Percentiles rank a stretch among this genome's conserved stretches.
Conservation (phyloP, 2,113 vertebrate genomes). For the Ailurus styani region DNA sequence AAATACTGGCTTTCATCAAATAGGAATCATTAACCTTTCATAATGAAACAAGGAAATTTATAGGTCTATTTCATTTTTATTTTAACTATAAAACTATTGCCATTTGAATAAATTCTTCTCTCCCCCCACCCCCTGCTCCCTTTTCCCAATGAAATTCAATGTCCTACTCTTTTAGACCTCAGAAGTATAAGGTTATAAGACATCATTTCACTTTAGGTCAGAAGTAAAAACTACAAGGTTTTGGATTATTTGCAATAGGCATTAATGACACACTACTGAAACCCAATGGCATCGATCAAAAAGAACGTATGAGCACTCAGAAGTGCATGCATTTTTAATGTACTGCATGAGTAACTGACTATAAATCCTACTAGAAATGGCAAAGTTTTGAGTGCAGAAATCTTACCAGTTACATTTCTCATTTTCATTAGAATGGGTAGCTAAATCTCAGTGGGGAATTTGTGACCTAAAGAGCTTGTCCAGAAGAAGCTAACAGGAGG, state of each 20-base stretch:
- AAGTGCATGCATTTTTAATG: constrained; percentile 35
- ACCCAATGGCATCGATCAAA: constrained; percentile 25
- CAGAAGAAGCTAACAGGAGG: not conserved
- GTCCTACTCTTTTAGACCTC: not conserved
- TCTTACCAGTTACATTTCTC: not conserved
- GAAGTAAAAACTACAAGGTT: not conserved
- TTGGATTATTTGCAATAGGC: constrained; percentile 5
- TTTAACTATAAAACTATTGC: not conserved
- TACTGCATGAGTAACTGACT: constrained; percentile 11
- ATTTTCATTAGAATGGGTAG: not conserved
- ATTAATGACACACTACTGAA: not conserved
- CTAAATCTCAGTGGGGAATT: not conserved
- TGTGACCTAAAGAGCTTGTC: not conserved
- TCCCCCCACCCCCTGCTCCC: not conserved
- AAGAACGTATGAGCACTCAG: not conserved
- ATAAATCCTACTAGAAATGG: not conserved
- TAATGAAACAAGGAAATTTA: not conserved
- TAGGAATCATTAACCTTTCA: constrained; percentile 1
- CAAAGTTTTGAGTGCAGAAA: not conserved
- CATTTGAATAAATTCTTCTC: not conserved
- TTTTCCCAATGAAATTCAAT: not conserved
- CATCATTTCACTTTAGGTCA: not conserved
- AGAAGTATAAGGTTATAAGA: not conserved
- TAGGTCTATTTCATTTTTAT: not conserved
- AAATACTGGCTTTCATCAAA: not conserved